Base-by-base conservation (phyloP, 1,140 invertebrate species). In the Propsilocerus akamusi region DNA sequence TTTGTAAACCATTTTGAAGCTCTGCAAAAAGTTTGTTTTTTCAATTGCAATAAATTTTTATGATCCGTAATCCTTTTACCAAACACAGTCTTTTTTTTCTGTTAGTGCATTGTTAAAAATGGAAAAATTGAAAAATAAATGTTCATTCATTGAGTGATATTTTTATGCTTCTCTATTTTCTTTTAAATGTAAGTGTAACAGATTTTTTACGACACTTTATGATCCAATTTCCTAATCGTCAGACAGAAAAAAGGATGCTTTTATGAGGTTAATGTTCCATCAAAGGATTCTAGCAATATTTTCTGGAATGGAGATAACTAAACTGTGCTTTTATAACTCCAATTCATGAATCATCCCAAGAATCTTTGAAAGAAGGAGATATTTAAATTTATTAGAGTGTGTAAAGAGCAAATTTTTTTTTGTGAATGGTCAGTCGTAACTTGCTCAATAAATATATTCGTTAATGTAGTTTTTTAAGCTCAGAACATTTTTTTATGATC, bases 191-290 rank as follows among this genome's bases (percentile, higher is more conserved):
- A 41, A 41, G 22, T 41, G 34, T 41, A 41, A 41, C 34, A 41
- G 34, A 41, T 41, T 41, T 41, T 37, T 41, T 41, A 41, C 22
- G 34, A 20, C 34, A 20, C 34, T 41, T 41, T 41, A 41, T 41
- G 34, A 41, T 41, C 34, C 34, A 41, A 41, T 41, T 41, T 41
- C 14, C 34, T 41, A 41, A 41, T 41, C 34, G 17, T 17, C 22
- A 6, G n/a, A n/a, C n/a, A 41, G 5, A 41, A 20, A 41, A 17
- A 5, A 20, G 10, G 34, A 41, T 41, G 14, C 34, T 41, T 41
- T 41, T 41, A 41, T 41, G 34, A 41, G 34, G 34, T 41, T 41
- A 41, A 41, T 41, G 34, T 41, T 41, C 34, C 34, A 20, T 41
- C 17, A 41, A 41, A 41, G 22, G 34, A 20, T 14, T 17, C 17